Percentiles rank a stretch among this genome's conserved stretches.
Conservation (phyloP, 2,888 invertebrate species). For the Choreutis nemorana region DNA sequence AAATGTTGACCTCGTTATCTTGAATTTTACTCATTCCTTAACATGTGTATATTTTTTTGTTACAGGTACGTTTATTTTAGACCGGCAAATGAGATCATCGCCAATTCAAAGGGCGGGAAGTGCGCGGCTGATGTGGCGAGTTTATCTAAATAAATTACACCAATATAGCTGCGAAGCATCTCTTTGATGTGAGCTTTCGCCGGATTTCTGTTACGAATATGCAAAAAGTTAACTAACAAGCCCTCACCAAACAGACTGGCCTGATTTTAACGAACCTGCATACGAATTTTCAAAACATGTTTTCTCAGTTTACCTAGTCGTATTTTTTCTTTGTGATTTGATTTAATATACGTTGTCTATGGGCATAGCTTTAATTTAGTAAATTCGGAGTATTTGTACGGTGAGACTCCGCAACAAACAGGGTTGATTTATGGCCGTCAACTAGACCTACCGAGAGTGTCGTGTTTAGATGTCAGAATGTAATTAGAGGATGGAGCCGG, state of each 20-base stretch:
- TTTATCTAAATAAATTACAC: slow-evolving; percentile 28
- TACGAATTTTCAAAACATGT: slow-evolving; percentile 22
- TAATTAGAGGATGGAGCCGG: slow-evolving; percentile 17
- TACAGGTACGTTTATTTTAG: slow-evolving; percentile 28
- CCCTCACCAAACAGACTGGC: slow-evolving; percentile 17
- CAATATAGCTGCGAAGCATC: slow-evolving; percentile 20
- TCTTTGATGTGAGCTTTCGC: slow-evolving; percentile 26
- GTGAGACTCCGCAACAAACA: slow-evolving; percentile 9
- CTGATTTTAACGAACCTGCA: slow-evolving; percentile 28
- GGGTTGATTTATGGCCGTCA: slow-evolving; percentile 11
- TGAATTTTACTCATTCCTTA: too few species aligned
- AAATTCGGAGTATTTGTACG: slow-evolving; percentile 3
- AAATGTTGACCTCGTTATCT: too few species aligned
- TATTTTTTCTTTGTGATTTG: slow-evolving; percentile 1
- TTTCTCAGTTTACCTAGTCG: slow-evolving; percentile 1
- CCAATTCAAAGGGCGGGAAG: slow-evolving; percentile 14
- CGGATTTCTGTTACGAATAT: slow-evolving; percentile 21
- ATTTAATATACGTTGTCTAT: too few species aligned
- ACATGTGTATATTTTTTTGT: slow-evolving; percentile 37
- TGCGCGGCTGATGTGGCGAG: slow-evolving; percentile 17
- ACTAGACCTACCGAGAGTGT: slow-evolving; percentile 6
- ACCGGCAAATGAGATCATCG: slow-evolving; percentile 17
- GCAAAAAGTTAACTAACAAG: slow-evolving; percentile 32
- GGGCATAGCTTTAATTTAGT: too few species aligned
- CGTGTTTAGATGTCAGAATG: slow-evolving; percentile 16